phyloP scores from a whole-genome alignment of 1,140 invertebrate genomes.

The Zophobas morio region DNA sequence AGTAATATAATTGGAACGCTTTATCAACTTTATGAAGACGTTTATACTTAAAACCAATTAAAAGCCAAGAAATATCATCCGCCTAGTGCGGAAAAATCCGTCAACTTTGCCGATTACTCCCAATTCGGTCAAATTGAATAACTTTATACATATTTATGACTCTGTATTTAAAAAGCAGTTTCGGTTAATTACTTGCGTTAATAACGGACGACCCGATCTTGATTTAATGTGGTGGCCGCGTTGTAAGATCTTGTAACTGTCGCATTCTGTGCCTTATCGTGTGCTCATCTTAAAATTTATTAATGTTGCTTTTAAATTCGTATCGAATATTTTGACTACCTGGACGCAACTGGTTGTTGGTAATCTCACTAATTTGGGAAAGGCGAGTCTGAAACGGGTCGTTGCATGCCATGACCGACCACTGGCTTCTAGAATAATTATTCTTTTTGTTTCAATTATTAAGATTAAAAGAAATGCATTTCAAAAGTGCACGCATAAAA shows the following conservation, averaged over 20 bases:
- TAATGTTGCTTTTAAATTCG: constrained; percentile 46
- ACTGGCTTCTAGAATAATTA: no score
- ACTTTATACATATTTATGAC: constrained; percentile 46
- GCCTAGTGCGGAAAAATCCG: constrained; percentile 8
- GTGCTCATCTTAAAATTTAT: constrained; percentile 41
- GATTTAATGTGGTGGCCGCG: constrained; percentile 46
- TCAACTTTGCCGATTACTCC: not conserved
- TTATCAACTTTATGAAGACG: constrained; percentile 42
- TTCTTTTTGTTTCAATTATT: no score
- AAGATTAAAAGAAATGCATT: no score
- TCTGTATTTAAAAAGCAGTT: constrained; percentile 46
- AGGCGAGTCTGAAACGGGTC: no score
- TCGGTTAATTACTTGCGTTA: constrained; percentile 48
- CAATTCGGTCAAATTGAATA: constrained; percentile 15
- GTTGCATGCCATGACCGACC: no score
- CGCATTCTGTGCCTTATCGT: constrained; percentile 45
- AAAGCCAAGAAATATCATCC: constrained; percentile 16
- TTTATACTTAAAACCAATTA: constrained; percentile 42
- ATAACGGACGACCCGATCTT: constrained; percentile 45
- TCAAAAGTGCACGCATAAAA: no score
- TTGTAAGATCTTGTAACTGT: constrained; percentile 48
- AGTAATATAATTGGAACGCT: constrained; percentile 33
- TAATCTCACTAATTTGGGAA: no score
- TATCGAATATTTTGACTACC: constrained; percentile 35
- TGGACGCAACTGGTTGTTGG: not conserved